These are phyloP conservation scores for Torymus auratus DNA, from an alignment of 2,888 invertebrate species.

Conservation along the genomic window DNA sequence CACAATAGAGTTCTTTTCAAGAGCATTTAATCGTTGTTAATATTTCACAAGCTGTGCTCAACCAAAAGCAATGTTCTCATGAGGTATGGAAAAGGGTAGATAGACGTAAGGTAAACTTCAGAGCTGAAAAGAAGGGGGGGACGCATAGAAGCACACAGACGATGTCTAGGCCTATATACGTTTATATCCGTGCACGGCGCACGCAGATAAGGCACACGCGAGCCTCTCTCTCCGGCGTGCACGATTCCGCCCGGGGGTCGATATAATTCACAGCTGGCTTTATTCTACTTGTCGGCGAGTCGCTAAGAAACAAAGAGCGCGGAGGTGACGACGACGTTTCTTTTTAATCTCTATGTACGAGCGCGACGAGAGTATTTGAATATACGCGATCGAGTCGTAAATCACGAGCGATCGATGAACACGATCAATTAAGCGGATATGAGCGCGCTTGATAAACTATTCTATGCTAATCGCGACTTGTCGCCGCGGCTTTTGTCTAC, in stretches of 20 bases:
- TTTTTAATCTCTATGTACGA: not conserved
- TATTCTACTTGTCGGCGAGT: constrained; percentile 45
- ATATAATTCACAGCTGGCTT: constrained; percentile 54
- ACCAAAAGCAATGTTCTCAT: no score
- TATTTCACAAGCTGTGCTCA: no score
- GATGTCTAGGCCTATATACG: constrained; percentile 11
- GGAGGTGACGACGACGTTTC: constrained; percentile 29
- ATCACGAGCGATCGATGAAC: constrained; percentile 31
- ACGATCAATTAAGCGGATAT: constrained; percentile 26
- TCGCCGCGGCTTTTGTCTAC: no score
- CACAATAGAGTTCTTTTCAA: no score
- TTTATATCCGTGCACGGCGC: constrained; percentile 21
- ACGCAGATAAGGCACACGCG: constrained; percentile 65
- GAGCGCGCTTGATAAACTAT: constrained; percentile 4
- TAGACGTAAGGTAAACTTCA: no score
- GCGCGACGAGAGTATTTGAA: constrained; percentile 9
- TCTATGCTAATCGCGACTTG: not conserved
- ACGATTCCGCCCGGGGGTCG: constrained; percentile 57
- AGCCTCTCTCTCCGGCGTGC: constrained; percentile 46
- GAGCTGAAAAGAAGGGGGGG: constrained; percentile 2
- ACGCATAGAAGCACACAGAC: not conserved
- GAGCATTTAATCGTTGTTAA: no score
- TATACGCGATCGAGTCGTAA: constrained; percentile 59
- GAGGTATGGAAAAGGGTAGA: no score
- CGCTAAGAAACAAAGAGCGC: constrained; percentile 24